Evolutionary conservation across 2,888 invertebrate genomes (phyloP).

Genomic region (Heliothis peltigera): DNA sequence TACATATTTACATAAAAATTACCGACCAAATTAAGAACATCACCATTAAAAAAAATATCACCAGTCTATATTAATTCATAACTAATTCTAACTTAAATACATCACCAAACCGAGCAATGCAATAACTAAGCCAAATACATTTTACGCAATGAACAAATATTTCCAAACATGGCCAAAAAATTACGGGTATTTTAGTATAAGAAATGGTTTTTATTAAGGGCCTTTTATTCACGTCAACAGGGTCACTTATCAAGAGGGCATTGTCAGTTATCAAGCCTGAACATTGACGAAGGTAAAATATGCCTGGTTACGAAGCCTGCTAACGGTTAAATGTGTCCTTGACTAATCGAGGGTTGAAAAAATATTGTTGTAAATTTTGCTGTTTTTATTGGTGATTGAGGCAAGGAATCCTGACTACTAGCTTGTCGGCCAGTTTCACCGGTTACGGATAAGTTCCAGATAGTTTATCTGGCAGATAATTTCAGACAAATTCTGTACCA

Average conservation of each 20-base stretch:
- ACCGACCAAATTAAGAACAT: no score
- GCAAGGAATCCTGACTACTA: no score
- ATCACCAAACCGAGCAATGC: slow-evolving; percentile 15
- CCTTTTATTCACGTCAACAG: slow-evolving; percentile 37
- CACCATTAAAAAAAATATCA: no score
- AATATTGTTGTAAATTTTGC: not conserved
- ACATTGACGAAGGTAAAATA: slow-evolving; percentile 46
- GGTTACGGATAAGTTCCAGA: no score
- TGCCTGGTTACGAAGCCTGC: slow-evolving; percentile 23
- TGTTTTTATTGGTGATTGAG: not conserved
- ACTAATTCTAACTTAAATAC: not conserved
- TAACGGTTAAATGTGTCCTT: slow-evolving; percentile 28
- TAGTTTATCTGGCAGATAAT: no score
- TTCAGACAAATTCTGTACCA: no score
- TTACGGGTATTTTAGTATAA: slow-evolving; percentile 28
- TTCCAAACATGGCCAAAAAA: slow-evolving; percentile 11
- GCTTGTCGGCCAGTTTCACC: no score
- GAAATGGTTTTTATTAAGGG: slow-evolving; percentile 40
- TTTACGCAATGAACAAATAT: slow-evolving; percentile 23
- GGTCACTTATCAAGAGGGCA: no score
- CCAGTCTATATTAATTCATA: no score
- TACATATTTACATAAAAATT: no score
- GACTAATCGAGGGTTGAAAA: slow-evolving; percentile 2
- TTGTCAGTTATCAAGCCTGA: slow-evolving; percentile 42
- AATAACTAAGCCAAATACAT: not conserved